Evolutionary conservation across 2,113 vertebrate species (phyloP).

Genomic region (Etheostoma spectabile): DNA sequence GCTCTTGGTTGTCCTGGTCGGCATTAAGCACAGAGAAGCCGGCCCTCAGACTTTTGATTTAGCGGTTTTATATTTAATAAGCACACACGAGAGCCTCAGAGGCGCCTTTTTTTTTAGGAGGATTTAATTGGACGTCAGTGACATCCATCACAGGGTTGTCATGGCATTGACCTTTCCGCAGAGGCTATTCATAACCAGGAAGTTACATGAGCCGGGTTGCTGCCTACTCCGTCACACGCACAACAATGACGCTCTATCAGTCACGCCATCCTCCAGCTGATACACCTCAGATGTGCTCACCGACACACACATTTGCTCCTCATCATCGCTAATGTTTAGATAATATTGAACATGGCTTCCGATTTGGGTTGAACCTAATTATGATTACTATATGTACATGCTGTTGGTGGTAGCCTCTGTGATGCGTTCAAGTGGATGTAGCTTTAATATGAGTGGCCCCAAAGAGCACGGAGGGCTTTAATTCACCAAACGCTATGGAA

Average conservation of each 20-base stretch:
- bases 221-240: slow-evolving; percentile 78
- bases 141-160: slow-evolving; percentile 88
- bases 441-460: slow-evolving; percentile 12
- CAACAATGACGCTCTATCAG: slow-evolving; percentile 59
- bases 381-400: slow-evolving; percentile 9
- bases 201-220: slow-evolving; percentile 81
- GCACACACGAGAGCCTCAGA: slow-evolving; percentile 77
- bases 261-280: slow-evolving; percentile 42
- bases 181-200: slow-evolving; percentile 87
- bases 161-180: slow-evolving; percentile 86
- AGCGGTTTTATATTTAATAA: slow-evolving; percentile 88
- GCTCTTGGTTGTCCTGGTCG: slow-evolving; percentile 72
- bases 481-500: slow-evolving; percentile 19
- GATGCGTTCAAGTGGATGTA: background rate
- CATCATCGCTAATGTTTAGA: slow-evolving; percentile 35
- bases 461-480: slow-evolving; percentile 30
- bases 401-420: background rate
- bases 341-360: slow-evolving; percentile 27
- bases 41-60: slow-evolving; percentile 82
- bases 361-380: slow-evolving; percentile 9
- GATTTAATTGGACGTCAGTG: slow-evolving; percentile 87
- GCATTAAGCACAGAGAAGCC: slow-evolving; percentile 74
- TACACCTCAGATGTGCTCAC: slow-evolving; percentile 28
- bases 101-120: slow-evolving; percentile 80
- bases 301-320: slow-evolving; percentile 30